phyloP scores from a whole-genome alignment of 2,113 vertebrate species.

The Corythoichthys haematopterus region DNA sequence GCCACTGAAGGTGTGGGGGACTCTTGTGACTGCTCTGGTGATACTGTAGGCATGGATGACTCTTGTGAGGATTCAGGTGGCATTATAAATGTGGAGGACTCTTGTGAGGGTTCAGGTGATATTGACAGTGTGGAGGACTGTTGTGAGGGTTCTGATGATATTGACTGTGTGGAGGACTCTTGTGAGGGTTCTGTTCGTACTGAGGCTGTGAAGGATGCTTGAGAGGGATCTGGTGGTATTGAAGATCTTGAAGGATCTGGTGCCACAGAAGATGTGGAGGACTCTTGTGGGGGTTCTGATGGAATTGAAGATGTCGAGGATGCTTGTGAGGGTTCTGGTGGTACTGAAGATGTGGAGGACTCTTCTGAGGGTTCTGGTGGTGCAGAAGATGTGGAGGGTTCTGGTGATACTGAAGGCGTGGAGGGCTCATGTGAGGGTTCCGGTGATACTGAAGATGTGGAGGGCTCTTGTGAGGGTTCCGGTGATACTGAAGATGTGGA shows the following conservation, averaged over 20 bases:
- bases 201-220: not conserved
- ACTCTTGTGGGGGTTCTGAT: not conserved
- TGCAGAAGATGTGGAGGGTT: not conserved
- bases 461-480: not conserved
- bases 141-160: not conserved
- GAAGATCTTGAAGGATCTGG: no score
- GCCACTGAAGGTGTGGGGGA: not conserved
- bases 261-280: not conserved
- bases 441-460: constrained; percentile 5
- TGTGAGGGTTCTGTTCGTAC: not conserved
- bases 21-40: not conserved
- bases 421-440: not conserved
- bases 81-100: not conserved
- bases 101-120: not conserved
- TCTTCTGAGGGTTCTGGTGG: not conserved
- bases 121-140: not conserved
- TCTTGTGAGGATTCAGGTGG: not conserved
- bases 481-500: not conserved
- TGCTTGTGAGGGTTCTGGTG: not conserved
- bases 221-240: not conserved
- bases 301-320: not conserved
- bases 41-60: not conserved
- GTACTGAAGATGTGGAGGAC: not conserved
- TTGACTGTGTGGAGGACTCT: no score
- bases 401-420: not conserved